phyloP scores from a whole-genome alignment of 2,888 invertebrate species.

The Callyntrura guangdongensis region DNA sequence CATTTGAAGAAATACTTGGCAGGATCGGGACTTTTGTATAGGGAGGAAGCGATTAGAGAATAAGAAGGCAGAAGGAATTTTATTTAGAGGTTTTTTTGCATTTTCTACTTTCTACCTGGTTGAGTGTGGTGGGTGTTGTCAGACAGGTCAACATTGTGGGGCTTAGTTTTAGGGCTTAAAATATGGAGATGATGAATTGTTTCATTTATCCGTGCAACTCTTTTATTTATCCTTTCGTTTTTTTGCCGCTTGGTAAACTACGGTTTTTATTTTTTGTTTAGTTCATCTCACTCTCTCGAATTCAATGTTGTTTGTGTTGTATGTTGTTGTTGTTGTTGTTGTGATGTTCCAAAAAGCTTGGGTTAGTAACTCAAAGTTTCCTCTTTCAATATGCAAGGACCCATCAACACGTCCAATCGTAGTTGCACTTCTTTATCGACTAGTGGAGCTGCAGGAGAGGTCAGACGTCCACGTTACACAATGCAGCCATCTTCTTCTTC shows the following conservation, averaged over 20 bases:
- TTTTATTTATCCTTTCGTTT: not conserved
- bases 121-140: too few species aligned
- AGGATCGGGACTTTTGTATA: too few species aligned
- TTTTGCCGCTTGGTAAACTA: constrained; percentile 28
- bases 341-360: constrained; percentile 65
- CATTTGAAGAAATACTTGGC: too few species aligned
- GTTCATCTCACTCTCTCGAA: constrained; percentile 32
- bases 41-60: too few species aligned
- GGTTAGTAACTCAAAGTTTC: constrained; percentile 77
- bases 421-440: constrained; percentile 59
- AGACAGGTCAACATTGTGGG: too few species aligned
- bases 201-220: too few species aligned
- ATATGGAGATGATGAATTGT: too few species aligned
- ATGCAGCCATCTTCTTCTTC: constrained; percentile 66
- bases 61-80: too few species aligned
- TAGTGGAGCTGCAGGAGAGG: constrained; percentile 69
- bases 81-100: too few species aligned
- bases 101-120: too few species aligned
- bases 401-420: constrained; percentile 68
- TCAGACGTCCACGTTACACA: constrained; percentile 76
- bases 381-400: constrained; percentile 77
- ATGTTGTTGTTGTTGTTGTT: constrained; percentile 41
- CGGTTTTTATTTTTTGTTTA: constrained; percentile 46
- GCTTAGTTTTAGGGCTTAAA: too few species aligned
- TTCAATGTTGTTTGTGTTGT: not conserved